A percentile compares a stretch with the other conserved stretches of the same genome.
Conservation (phyloP, 2,888 invertebrate genomes). For the Brachypterus glaber region DNA sequence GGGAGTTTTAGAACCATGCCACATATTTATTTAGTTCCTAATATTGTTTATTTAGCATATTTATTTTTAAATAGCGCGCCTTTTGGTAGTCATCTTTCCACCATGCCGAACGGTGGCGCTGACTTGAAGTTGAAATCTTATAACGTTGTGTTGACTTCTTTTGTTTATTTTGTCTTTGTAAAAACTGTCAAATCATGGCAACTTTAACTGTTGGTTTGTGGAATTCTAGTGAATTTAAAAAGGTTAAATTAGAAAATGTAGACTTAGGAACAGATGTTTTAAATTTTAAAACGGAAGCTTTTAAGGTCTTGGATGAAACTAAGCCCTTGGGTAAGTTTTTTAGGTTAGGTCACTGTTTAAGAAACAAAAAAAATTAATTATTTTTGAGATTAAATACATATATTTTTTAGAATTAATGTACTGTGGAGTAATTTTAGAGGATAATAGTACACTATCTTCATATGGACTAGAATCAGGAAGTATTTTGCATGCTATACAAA, state of each 20-base stretch:
- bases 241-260: conserved; percentile 51
- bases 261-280: conserved; percentile 53
- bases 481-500: conserved; percentile 48
- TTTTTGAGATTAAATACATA: too few species aligned
- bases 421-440: conserved; percentile 60
- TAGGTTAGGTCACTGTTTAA: neutral
- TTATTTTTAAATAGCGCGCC: too few species aligned
- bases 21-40: too few species aligned
- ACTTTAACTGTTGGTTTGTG: conserved; percentile 43
- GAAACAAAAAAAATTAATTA: neutral
- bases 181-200: too few species aligned
- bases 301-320: neutral
- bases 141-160: too few species aligned
- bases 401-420: conserved; percentile 54
- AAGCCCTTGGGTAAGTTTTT: conserved; percentile 18
- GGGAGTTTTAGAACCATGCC: too few species aligned
- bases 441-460: conserved; percentile 49
- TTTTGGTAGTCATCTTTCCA: too few species aligned
- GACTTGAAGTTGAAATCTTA: too few species aligned
- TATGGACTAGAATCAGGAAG: conserved; percentile 53
- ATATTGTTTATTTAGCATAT: too few species aligned
- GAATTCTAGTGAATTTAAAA: conserved; percentile 43
- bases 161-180: too few species aligned
- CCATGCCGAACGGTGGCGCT: too few species aligned
- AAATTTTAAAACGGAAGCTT: neutral